Conservation (phyloP, 2,888 invertebrate genomes). For the Polyommatus icarus region DNA sequence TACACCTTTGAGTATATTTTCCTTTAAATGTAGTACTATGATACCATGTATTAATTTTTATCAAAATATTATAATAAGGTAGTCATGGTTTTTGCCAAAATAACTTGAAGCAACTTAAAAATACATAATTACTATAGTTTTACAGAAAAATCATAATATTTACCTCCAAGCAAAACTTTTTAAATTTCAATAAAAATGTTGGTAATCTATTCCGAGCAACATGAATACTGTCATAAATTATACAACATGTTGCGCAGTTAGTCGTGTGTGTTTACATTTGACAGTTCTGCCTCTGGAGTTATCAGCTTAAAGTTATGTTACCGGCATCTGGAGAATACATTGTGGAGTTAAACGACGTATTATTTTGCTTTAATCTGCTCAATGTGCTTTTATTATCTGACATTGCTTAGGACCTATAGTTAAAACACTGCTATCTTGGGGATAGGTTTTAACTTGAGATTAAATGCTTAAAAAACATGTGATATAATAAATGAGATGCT, state of each 20-base stretch:
- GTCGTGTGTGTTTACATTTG: slow-evolving; percentile 32
- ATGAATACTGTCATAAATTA: slow-evolving; percentile 35
- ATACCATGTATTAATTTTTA: no score
- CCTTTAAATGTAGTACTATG: no score
- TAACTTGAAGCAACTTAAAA: no score
- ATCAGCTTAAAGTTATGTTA: slow-evolving; percentile 30
- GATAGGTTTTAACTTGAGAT: no score
- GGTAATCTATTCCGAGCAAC: not conserved
- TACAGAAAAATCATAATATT: no score
- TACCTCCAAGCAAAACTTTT: not conserved
- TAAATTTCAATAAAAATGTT: not conserved
- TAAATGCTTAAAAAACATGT: not conserved
- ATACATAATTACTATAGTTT: no score
- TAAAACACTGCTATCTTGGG: not conserved
- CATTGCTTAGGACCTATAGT: not conserved
- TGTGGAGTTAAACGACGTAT: not conserved
- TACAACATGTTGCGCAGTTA: slow-evolving; percentile 35
- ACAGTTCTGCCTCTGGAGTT: slow-evolving; percentile 29
- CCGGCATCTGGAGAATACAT: slow-evolving; percentile 21
- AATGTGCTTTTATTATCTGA: not conserved
- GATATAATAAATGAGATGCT: not conserved
- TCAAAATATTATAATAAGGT: no score
- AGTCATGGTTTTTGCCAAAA: no score
- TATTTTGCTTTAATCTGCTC: not conserved
- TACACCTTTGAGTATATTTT: no score